Percentiles rank a stretch among this genome's conserved stretches.
Evolutionary conservation across 2,888 invertebrate genomes (phyloP).

Genomic region (Hydriomena furcata): DNA sequence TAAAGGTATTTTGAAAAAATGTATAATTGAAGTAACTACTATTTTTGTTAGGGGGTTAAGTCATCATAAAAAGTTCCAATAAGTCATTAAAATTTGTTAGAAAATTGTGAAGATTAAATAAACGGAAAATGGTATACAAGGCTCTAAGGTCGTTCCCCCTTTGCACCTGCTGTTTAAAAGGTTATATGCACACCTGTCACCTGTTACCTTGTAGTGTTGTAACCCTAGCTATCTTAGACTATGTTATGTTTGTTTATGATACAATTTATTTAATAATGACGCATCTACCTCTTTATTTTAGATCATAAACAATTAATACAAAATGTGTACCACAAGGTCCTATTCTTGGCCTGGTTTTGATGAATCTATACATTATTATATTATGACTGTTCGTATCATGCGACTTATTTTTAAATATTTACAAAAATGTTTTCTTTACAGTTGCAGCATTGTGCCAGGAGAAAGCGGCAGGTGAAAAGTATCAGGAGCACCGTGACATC

Average conservation of each 20-base stretch:
- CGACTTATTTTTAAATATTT: neutral
- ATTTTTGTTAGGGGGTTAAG: too few relatives aligned
- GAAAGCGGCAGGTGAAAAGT: conserved; percentile 45
- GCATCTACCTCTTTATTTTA: neutral
- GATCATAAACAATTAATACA: neutral
- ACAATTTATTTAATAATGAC: neutral
- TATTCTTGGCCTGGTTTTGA: neutral
- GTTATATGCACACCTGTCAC: conserved; percentile 18
- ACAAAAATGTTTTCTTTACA: conserved; percentile 42
- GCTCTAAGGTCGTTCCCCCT: neutral
- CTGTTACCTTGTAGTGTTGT: too few relatives aligned
- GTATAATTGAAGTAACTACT: too few relatives aligned
- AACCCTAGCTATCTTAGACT: neutral
- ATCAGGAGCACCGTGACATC: conserved; percentile 47
- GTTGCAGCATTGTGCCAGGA: conserved; percentile 56
- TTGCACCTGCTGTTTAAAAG: conserved; percentile 12
- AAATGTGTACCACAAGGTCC: conserved; percentile 4
- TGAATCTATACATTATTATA: conserved; percentile 2
- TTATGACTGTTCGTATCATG: too few relatives aligned
- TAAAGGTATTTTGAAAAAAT: too few relatives aligned
- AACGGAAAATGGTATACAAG: neutral
- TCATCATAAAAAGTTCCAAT: too few relatives aligned
- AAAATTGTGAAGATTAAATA: too few relatives aligned
- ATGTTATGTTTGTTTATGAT: neutral
- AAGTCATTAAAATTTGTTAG: too few relatives aligned